Evolutionary conservation across 2,113 vertebrate genomes (phyloP), one percentile per base, ranked within the genome.

Genomic region (Poeciliopsis retropinna): DNA sequence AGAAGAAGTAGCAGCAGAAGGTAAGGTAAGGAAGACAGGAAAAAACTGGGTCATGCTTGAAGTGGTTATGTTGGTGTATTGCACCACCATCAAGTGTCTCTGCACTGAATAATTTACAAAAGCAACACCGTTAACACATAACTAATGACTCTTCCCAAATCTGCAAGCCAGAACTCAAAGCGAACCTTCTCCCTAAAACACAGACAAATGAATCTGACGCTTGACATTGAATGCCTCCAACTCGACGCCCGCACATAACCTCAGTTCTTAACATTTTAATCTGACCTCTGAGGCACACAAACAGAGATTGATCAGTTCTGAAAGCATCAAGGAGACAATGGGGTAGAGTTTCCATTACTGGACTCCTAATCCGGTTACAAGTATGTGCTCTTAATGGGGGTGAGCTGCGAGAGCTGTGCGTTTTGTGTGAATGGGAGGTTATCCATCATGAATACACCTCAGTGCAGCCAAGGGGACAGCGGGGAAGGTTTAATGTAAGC

Each of bases 281-380:
- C 73, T 73, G 60, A 83, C 76, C 87, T 87, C 81, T 4, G 34
- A 85, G 78, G 70, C 82, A n/a, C 37, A 75, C 67, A 84, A 88
- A 88, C 85, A 87, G 81, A 89, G 89, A 93, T 83, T 86, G 86
- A 92, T 90, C 76, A 81, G 85, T 78, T 83, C 73, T 63, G 73
- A 81, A 72, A n/a, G 75, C 78, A 85, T 89, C 76, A 80, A 73
- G 81, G 78, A 87, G 84, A 89, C 81, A 78, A 89, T 29, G 68
- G 78, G 57, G 47, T 39, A 47, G 64, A 54, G 68, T 84, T 86
- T 83, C 83, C 86, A 84, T 90, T 84, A 86, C 80, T 19, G 19
- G 73, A 66, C 68, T 78, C 85, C 88, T 89, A 86, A 92, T 91
- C 83, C 72, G 34, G 81, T 88, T 85, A 76, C 87, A 81, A 75